Base-by-base conservation (phyloP, 2,113 vertebrate species). In the Aviceda subcristata region DNA sequence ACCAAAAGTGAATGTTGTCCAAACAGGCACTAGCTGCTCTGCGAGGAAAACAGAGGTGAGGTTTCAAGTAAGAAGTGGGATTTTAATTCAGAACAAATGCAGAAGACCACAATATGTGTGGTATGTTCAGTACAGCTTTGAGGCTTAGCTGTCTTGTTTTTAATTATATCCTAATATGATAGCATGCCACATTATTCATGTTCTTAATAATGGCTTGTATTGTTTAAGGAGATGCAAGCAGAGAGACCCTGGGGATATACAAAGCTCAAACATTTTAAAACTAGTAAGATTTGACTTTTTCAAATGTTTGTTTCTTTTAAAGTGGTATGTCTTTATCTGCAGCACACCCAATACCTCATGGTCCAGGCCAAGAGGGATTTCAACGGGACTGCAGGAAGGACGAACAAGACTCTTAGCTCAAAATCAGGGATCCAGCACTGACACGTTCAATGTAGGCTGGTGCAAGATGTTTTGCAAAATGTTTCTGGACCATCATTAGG, bases 71-170 rank as follows among this genome's bases (percentile, higher is more conserved):
- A 87, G 75, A 81, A 88, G 78, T 45, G 63, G 69, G 75, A 92
- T 91, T 96, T 97, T 85, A 95, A 95, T 95, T 92, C 43, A 82
- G 77, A 95, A 68, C 39, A 93, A 82, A 84, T 94, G 34, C 39
- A 74, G 64, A 69, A 93, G 71, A 75, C 74, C 66, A 73, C 84
- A 94, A 68, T 79, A 75, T 86, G 53, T 74, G 84, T 83, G 53
- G n/a, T 63, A 46, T 36, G 41, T 69, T 95, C 53, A 41, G 38
- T 14, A 13, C 75, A 53, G 56, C 51, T 92, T 74, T 95, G 91
- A 83, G 88, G 60, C 59, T 69, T 92, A 80, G 68, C 63, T 48
- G 92, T 96, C 90, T 91, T 83, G 60, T 78, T 95, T 98, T 96
- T 96, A 96, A 59, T 96, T 88, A 26, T 82, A 92, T 79, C 68